Conservation (phyloP, 64 coral and sea anemone genomes). For the Pachyseris speciosa region DNA sequence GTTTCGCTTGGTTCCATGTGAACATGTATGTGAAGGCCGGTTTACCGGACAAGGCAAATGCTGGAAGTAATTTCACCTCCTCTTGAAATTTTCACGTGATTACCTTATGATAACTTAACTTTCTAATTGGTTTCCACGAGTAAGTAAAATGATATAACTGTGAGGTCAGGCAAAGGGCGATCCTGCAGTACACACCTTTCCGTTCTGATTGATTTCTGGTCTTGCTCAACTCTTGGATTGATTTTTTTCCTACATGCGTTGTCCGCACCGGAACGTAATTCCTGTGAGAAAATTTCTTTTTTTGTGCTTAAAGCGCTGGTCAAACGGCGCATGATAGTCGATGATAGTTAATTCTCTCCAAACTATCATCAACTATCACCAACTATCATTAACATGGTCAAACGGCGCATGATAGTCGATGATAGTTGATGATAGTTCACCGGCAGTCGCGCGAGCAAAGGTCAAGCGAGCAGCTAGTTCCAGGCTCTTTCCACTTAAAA, state of each 20-base stretch:
- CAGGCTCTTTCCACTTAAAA: no score
- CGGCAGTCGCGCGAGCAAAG: no score
- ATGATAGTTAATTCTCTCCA: no score
- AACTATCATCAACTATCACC: no score
- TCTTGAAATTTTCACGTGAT: neutral
- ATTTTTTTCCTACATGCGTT: neutral
- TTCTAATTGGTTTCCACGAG: neutral
- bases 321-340: no score
- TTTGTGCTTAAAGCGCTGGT: neutral
- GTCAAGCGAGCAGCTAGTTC: no score
- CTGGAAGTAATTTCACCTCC: slow-evolving; percentile 5
- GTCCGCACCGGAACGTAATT: neutral
- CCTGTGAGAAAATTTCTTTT: neutral
- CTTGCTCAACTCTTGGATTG: slow-evolving; percentile 10
- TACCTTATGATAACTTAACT: neutral
- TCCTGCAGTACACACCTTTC: neutral
- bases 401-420: no score
- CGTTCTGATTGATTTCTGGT: slow-evolving; percentile 8
- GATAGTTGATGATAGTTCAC: no score
- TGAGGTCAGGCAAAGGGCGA: neutral
- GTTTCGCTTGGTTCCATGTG: neutral
- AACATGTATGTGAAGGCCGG: neutral
- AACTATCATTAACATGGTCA: no score
- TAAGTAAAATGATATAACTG: neutral
- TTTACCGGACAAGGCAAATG: neutral